Base-by-base conservation (phyloP, 2,888 invertebrate genomes). In the Pyrrhosoma nymphula region DNA sequence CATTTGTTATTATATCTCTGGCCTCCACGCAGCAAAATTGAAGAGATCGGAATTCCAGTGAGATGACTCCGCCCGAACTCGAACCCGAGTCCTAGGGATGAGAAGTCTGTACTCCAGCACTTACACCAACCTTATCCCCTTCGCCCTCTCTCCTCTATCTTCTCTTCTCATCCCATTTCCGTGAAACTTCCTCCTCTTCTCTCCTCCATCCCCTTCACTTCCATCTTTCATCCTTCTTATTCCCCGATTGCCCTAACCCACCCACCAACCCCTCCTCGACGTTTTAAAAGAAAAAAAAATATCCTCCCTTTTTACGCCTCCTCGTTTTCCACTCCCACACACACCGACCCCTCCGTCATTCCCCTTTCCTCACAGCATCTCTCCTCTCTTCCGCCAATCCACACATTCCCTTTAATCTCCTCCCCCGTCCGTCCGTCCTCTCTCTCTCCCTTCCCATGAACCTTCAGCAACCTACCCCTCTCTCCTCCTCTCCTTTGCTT, bases 401-500 rank as follows among this genome's bases (percentile, higher is more conserved):
- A n/a, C 90, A 56, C 47, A 56, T 90, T 56, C 55, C 56, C 90
- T 90, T 56, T 56, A 56, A 90, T 56, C 90, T 55, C n/a, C 35
- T 47, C 47, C 47, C 47, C 89, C 26, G 47, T 47, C 8, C 47
- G n/a, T 35, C 35, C 20, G 20, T 56, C n/a, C 89, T 26, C 89
- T 89, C 89, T 30, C 89, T 90, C 90, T 60, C 56, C 56, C 56
- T 60, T 93, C 93, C 47, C 93, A 35, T 39, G 26, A 8, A 30
- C 56, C 82, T 47, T 69, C 35, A 69, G 12, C 69, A 69, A 30
- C 55, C 82, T 82, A 30, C 55, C 55, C 35, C 95, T 55, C 75
- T 8, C 56, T 55, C 18, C 8, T 18, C 47, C 39, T 88, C 88
- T 88, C 88, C 47, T 16, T 47, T 88, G 20, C 47, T 88, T 47